Base-by-base conservation (phyloP, 2,113 vertebrate genomes). In the Heteronetta atricapilla region DNA sequence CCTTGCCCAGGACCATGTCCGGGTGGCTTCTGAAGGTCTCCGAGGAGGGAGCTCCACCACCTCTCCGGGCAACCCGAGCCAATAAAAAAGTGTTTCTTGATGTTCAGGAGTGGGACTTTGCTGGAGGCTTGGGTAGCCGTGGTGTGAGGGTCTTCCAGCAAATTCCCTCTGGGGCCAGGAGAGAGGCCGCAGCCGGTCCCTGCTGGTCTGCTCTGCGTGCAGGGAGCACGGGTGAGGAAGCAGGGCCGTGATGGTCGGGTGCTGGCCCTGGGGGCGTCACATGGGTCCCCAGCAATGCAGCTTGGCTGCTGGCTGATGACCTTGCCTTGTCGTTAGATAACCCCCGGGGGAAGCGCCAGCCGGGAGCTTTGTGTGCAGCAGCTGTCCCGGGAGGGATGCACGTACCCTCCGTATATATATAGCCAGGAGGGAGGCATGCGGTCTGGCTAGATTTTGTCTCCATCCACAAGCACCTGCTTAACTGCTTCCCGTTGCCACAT, bases 281-380 rank as follows among this genome's bases (percentile, higher is more conserved):
- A 75, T 23, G 33, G 21, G 25, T 82, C 33, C 59, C 1, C 1
- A 76, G 53, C 0, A 0, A 66, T 0, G 1, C 26, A 62, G 8
- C 46, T 84, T 50, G 56, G 56, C 67, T 91, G 64, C 50, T 53
- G 74, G 66, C 38, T 75, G 62, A 25, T 2, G 21, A 34, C 40
- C 31, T 81, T 63, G 55, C 70, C 56, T 21, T 58, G 40, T 62
- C 5, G 0, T 78, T 50, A 79, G 67, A 63, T 63, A 87, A 82
- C 8, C 34, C 58, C 42, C 40, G 33, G 58, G 82, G 55, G n/a
- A n/a, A 46, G 58, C n/a, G 63, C 19, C 44, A 52, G 26, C 14
- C 5, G 2, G 68, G 21, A 90, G 53, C 28, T 42, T 33, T 0
- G 1, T 0, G 11, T 21, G 33, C 73, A 74, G 36, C 60, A 82